Percentiles rank a stretch among this genome's conserved stretches.
These are phyloP conservation scores for Perizoma flavofasciatum DNA, from an alignment of 2,888 invertebrate genomes.

Conservation along the genomic window DNA sequence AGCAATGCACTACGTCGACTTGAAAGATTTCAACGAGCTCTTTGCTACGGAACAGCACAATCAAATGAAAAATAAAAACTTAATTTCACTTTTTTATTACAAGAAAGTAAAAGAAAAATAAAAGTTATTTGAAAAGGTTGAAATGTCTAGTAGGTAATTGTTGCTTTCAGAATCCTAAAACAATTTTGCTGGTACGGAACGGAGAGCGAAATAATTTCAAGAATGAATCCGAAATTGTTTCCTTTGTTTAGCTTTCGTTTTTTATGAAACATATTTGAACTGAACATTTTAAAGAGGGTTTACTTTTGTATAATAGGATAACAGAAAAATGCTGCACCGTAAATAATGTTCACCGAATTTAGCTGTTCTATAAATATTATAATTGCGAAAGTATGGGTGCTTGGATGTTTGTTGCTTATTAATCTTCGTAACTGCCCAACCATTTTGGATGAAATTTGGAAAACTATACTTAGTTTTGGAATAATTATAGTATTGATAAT, in stretches of 20 bases:
- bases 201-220: slow-evolving; percentile 42
- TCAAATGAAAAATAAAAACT: slow-evolving; percentile 22
- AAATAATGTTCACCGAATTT: slow-evolving; percentile 17
- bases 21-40: slow-evolving; percentile 47
- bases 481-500: too few species aligned
- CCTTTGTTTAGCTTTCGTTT: slow-evolving; percentile 40
- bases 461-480: too few species aligned
- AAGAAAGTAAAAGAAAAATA: slow-evolving; percentile 8
- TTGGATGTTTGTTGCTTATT: too few species aligned
- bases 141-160: slow-evolving; percentile 39
- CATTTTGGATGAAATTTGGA: too few species aligned
- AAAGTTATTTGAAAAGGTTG: slow-evolving; percentile 22
- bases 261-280: slow-evolving; percentile 39
- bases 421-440: too few species aligned
- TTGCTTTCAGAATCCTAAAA: slow-evolving; percentile 42
- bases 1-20: slow-evolving; percentile 34
- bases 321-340: slow-evolving; percentile 20
- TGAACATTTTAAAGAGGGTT: slow-evolving; percentile 36
- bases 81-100: slow-evolving; percentile 12
- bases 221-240: slow-evolving; percentile 47
- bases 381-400: too few species aligned
- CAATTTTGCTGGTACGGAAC: slow-evolving; percentile 40
- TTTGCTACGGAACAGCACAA: slow-evolving; percentile 29
- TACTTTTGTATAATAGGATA: slow-evolving; percentile 37
- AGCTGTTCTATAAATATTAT: too few species aligned